Percentiles rank a stretch among this genome's conserved stretches.
phyloP scores from a whole-genome alignment of 2,797 vertebrate species.

The Anguilla anguilla region DNA sequence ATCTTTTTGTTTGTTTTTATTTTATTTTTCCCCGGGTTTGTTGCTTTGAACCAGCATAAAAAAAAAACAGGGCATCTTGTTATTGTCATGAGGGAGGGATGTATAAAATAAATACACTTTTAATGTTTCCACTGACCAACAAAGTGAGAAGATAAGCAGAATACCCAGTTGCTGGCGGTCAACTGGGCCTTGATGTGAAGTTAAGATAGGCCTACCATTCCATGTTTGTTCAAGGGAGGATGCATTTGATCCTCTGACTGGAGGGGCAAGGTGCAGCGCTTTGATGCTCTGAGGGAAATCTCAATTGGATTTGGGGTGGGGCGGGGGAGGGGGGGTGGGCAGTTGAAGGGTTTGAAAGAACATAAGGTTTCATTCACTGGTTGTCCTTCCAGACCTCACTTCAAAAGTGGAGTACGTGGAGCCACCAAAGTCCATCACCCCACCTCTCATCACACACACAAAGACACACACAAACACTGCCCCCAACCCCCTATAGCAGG shows the following conservation, averaged over 20 bases:
- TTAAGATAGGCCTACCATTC: background rate
- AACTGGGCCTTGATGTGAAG: slow-evolving; percentile 8
- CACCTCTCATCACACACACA: background rate
- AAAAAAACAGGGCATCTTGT: slow-evolving; percentile 12
- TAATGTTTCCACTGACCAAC: slow-evolving; percentile 6
- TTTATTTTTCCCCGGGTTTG: background rate
- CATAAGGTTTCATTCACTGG: background rate
- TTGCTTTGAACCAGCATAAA: background rate
- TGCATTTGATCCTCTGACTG: slow-evolving; percentile 24
- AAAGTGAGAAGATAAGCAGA: slow-evolving; percentile 1
- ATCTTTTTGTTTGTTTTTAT: background rate
- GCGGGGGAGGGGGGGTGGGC: background rate
- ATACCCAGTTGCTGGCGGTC: slow-evolving; percentile 13
- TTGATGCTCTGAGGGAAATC: slow-evolving; percentile 21
- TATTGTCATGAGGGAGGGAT: slow-evolving; percentile 5
- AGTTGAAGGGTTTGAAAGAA: background rate
- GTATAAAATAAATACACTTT: slow-evolving; percentile 9
- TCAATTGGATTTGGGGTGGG: background rate
- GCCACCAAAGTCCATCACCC: background rate
- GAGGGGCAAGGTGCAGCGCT: background rate
- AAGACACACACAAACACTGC: background rate
- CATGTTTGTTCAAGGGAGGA: slow-evolving; percentile 3
- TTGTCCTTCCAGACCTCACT: background rate
- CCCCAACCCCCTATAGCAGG: background rate
- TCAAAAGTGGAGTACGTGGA: background rate